Percentiles rank a stretch among this genome's conserved stretches.
Conservation (phyloP, 2,797 vertebrate species). For the Silurus aristotelis region DNA sequence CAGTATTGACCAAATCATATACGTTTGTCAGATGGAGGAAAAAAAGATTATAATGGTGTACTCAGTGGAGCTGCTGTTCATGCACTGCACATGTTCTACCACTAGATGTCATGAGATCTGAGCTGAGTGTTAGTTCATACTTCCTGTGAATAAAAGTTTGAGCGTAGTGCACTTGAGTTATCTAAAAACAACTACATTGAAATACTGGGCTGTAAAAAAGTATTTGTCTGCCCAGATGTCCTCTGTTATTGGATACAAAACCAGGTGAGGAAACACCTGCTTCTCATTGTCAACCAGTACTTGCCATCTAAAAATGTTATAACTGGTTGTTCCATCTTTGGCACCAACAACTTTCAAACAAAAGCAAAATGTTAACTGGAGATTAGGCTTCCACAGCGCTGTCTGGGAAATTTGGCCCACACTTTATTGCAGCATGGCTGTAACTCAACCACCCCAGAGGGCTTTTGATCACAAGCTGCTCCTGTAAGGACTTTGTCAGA, state of each 20-base stretch:
- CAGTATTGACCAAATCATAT: background rate
- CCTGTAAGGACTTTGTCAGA: background rate
- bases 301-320: background rate
- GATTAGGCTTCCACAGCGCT: background rate
- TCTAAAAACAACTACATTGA: background rate
- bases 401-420: background rate
- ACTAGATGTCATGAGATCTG: background rate
- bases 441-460: background rate
- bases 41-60: background rate
- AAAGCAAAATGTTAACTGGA: background rate
- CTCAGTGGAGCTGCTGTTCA: background rate
- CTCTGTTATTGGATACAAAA: background rate
- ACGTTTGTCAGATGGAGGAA: background rate
- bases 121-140: background rate
- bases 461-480: background rate
- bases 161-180: background rate
- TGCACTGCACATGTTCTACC: background rate
- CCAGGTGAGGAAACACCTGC: background rate
- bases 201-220: background rate
- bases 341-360: background rate
- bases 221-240: background rate
- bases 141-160: background rate
- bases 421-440: background rate
- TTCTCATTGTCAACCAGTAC: background rate
- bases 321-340: background rate